Conservation (phyloP, 2,113 vertebrate species). For the Lamprologus lemairii region DNA sequence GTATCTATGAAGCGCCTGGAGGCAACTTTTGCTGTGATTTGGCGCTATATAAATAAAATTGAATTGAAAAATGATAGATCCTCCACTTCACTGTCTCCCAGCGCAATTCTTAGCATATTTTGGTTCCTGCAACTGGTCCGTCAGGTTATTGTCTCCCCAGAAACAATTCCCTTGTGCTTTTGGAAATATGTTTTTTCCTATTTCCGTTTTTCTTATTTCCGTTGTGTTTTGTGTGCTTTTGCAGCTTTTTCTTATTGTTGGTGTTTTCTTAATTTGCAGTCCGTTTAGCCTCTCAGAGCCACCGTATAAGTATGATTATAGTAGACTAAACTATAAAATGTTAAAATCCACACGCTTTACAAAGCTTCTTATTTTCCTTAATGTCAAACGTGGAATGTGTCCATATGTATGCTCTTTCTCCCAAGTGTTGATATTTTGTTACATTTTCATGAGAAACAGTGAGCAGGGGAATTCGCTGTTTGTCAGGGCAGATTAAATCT, state of each 20-base stretch:
- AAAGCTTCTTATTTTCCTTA: not conserved
- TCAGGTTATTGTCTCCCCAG: not conserved
- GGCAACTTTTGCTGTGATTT: no score
- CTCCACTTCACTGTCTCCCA: not conserved
- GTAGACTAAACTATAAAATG: not conserved
- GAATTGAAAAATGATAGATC: not conserved
- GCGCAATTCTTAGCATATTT: not conserved
- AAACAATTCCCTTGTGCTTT: not conserved
- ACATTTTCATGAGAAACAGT: not conserved
- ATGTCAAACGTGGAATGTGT: not conserved
- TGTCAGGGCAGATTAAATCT: not conserved
- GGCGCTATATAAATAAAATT: no score
- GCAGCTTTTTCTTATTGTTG: not conserved
- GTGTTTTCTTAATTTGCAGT: not conserved
- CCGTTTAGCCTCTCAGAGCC: not conserved
- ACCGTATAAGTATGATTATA: not conserved
- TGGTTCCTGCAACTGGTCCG: not conserved
- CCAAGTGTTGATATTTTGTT: not conserved
- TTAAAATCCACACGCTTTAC: not conserved
- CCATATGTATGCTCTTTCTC: not conserved
- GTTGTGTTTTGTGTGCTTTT: not conserved
- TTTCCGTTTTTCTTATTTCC: accelerated
- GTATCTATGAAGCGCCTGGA: no score
- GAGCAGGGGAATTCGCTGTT: not conserved
- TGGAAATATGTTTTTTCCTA: not conserved